Evolutionary conservation across 2,888 invertebrate genomes (phyloP), one percentile per base, ranked within the genome.

Genomic region (Plemyria rubiginata): DNA sequence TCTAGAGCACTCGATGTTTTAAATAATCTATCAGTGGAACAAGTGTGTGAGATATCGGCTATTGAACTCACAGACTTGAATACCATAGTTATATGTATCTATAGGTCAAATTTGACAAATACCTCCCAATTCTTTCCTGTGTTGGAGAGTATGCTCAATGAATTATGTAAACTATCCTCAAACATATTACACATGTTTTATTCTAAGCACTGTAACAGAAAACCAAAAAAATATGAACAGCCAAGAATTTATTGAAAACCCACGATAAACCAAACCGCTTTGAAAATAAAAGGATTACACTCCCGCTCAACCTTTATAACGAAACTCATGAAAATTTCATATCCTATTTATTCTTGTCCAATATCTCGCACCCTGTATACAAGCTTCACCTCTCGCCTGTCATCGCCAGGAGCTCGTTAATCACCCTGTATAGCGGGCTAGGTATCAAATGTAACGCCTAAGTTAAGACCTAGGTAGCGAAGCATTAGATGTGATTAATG

Each of bases 351-450:
- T 66, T 62, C 63, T 53, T 48, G 43, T 62, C 60, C 60, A 65
- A 65, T 66, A 58, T 38, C 43, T 54, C 70, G 59, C 86, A 84
- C 29, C 73, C 90, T 85, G 84, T 90, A 84, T 70, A 78, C 78
- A 78, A 80, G 78, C 77, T 76, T 82, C 78, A 79, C 85, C 83
- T 81, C 79, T 76, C 83, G 76, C 74, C 72, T 87, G 90, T 89
- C 91, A 90, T 82, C 85, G 80, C 80, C 86, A 85, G 79, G 67
- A 73, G 73, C 77, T 90, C 91, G 83, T 92, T 91, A 92, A 92
- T 92, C 91, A 90, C 78, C 63, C 74, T 79, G 70, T 65, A 62
- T 73, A 73, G 56, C 72, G 76, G 78, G 78, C 79, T 78, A 77
- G 78, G 80, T 82, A 80, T 79, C 81, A 80, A 77, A 81, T 80